Conservation (phyloP, 2,113 vertebrate genomes). For the Amphilophus citrinellus region DNA sequence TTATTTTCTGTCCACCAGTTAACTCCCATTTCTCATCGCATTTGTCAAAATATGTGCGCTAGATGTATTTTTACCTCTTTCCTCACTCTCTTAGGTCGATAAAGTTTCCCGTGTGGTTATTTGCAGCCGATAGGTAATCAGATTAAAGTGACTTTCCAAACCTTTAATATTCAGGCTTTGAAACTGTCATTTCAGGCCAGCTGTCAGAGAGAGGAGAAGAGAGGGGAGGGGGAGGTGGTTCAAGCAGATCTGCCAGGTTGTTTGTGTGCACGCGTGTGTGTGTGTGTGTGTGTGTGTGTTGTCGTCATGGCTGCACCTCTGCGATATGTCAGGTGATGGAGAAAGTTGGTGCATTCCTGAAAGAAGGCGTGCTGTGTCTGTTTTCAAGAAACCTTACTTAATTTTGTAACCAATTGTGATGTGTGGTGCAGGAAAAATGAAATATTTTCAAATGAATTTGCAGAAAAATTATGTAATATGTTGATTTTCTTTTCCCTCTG, state of each 20-base stretch:
- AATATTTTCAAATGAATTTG: neutral
- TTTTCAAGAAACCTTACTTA: neutral
- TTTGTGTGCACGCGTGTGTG: slow-evolving; percentile 30
- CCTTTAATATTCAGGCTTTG: slow-evolving; percentile 69
- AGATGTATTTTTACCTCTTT: slow-evolving; percentile 57
- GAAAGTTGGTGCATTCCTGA: slow-evolving; percentile 50
- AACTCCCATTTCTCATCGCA: slow-evolving; percentile 70
- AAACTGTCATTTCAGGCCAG: slow-evolving; percentile 65
- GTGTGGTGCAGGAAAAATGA: rapidly evolving
- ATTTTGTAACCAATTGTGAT: neutral
- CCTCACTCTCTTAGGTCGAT: slow-evolving; percentile 44
- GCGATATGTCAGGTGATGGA: slow-evolving; percentile 32
- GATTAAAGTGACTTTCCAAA: slow-evolving; percentile 63
- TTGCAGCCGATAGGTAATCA: slow-evolving; percentile 66
- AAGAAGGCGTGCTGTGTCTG: slow-evolving; percentile 3
- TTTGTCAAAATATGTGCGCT: slow-evolving; percentile 66
- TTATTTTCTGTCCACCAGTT: slow-evolving; percentile 60
- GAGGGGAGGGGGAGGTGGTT: slow-evolving; percentile 31
- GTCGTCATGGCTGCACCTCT: slow-evolving; percentile 51
- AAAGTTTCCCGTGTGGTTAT: slow-evolving; percentile 58
- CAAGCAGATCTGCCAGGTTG: slow-evolving; percentile 19
- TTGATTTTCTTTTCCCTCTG: neutral
- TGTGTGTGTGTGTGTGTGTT: neutral
- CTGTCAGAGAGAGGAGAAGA: slow-evolving; percentile 42
- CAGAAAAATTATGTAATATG: neutral